Conservation (phyloP, 2,113 vertebrate species). For the Crotalus helleri region DNA sequence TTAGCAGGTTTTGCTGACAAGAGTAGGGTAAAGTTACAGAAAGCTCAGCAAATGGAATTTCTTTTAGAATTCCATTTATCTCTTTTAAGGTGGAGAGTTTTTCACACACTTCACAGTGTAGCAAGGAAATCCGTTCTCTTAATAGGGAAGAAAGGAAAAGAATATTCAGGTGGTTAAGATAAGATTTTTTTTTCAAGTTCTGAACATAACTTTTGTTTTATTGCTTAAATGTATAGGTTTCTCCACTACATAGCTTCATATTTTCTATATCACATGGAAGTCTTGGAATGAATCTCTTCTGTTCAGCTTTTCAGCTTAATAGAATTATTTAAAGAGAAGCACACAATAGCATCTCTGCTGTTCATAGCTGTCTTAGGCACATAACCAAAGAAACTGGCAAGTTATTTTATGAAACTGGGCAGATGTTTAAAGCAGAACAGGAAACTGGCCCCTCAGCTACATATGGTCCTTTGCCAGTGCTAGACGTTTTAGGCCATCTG, state of each 20-base stretch:
- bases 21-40: background rate
- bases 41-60: background rate
- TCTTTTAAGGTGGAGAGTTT: background rate
- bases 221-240: background rate
- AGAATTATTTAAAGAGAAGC: background rate
- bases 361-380: background rate
- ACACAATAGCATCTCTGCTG: background rate
- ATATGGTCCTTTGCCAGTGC: background rate
- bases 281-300: background rate
- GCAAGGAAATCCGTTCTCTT: background rate
- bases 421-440: background rate
- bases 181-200: background rate
- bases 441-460: background rate
- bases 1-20: background rate
- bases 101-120: background rate
- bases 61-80: background rate
- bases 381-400: background rate
- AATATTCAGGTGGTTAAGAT: background rate
- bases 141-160: background rate
- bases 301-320: background rate
- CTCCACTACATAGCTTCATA: background rate
- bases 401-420: background rate
- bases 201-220: background rate
- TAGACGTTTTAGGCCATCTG: background rate
- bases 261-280: background rate